A percentile compares a stretch with the other conserved stretches of the same genome.
Conservation (phyloP, 2,113 vertebrate species). For the Clarias gariepinus region DNA sequence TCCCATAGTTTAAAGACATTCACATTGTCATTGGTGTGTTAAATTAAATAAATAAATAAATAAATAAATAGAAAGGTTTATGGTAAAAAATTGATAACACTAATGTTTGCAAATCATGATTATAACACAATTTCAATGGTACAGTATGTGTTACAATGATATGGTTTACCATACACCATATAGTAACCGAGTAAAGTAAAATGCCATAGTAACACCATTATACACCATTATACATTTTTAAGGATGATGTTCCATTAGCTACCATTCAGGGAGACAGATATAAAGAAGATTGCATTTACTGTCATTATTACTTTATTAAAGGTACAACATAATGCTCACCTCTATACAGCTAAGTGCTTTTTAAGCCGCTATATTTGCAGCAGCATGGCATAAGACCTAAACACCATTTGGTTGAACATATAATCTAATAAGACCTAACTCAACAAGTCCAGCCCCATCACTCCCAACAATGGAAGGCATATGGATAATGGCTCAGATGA, state of each 20-base stretch:
- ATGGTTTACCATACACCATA: neutral
- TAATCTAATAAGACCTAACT: neutral
- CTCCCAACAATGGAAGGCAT: neutral
- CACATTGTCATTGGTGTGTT: neutral
- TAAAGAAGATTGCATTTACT: neutral
- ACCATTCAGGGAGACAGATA: neutral
- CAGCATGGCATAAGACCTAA: neutral
- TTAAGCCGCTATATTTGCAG: neutral
- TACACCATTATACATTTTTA: neutral
- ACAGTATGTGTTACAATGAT: neutral
- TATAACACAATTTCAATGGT: neutral
- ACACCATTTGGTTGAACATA: constrained; percentile 15
- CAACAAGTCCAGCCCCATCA: neutral
- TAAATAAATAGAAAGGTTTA: neutral
- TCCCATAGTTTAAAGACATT: too few relatives aligned
- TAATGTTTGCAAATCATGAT: neutral
- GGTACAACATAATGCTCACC: neutral
- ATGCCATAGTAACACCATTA: neutral
- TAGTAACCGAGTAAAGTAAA: neutral
- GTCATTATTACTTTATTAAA: neutral
- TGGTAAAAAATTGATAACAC: neutral
- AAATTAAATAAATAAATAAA: neutral
- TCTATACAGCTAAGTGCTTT: neutral
- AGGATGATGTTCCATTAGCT: neutral
- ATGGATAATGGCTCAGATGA: neutral